These are phyloP conservation scores for Argyra leucocephala DNA, from an alignment of 2,888 invertebrate species.

Conservation along the genomic window DNA sequence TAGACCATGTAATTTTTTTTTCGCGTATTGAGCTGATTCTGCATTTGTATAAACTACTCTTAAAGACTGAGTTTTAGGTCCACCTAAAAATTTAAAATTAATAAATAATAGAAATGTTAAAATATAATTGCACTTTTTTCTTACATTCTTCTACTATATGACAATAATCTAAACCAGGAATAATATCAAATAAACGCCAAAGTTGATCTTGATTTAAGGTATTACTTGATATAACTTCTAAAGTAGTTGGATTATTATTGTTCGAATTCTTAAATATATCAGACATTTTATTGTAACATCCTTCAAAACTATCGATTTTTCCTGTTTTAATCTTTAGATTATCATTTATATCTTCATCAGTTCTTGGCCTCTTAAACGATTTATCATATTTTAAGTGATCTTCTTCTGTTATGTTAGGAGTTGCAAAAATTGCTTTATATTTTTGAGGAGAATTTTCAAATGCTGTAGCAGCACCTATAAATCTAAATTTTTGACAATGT, in stretches of 20 bases:
- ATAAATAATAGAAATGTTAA: not conserved
- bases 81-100: conserved; percentile 30
- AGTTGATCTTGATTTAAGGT: conserved; percentile 59
- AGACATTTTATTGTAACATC: conserved; percentile 22
- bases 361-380: not conserved
- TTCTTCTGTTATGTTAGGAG: conserved; percentile 54
- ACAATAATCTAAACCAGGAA: conserved; percentile 65
- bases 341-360: not conserved
- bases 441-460: conserved; percentile 76
- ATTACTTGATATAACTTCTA: conserved; percentile 66
- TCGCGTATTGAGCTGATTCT: conserved; percentile 54
- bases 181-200: conserved; percentile 76
- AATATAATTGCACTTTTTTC: not conserved
- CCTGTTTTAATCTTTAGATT: conserved; percentile 25
- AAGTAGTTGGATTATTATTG: conserved; percentile 44
- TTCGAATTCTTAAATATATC: not conserved
- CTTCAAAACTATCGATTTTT: conserved; percentile 27
- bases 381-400: conserved; percentile 21
- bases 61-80: conserved; percentile 45
- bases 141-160: conserved; percentile 45
- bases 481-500: conserved; percentile 41
- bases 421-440: conserved; percentile 81
- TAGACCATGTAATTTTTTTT: conserved; percentile 77
- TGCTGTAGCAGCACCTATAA: conserved; percentile 76
- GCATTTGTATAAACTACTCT: conserved; percentile 62